Evolutionary conservation across 2,113 vertebrate species (phyloP).

Genomic region (Mola mola): DNA sequence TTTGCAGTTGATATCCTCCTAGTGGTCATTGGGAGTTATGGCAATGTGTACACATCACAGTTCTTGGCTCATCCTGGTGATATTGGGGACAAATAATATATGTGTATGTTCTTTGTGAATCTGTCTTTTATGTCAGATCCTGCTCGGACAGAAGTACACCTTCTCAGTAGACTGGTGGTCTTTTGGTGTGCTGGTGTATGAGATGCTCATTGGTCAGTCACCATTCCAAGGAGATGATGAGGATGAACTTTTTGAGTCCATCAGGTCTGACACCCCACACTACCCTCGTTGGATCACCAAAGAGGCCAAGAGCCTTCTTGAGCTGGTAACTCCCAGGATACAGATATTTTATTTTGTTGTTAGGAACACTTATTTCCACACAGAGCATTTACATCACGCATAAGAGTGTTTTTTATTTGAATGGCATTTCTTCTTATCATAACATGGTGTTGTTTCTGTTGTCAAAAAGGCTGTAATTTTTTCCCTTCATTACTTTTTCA

Average conservation of each 20-base stretch:
- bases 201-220: slow-evolving; percentile 98
- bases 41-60: background rate
- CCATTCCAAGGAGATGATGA: slow-evolving; percentile 97
- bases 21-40: background rate
- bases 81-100: background rate
- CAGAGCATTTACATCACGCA: background rate
- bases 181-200: slow-evolving; percentile 94
- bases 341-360: background rate
- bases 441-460: background rate
- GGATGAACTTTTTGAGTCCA: slow-evolving; percentile 97
- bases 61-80: background rate
- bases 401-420: background rate
- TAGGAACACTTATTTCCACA: background rate
- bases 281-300: slow-evolving; percentile 95
- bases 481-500: slow-evolving; percentile 68
- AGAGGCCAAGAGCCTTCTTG: slow-evolving; percentile 91
- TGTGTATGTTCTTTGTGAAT: background rate
- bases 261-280: slow-evolving; percentile 89
- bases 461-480: background rate
- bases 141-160: slow-evolving; percentile 90
- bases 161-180: slow-evolving; percentile 99
- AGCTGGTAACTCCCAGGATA: slow-evolving; percentile 81
- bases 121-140: slow-evolving; percentile 82
- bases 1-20: background rate
- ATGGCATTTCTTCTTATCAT: background rate